Conservation (phyloP, 2,113 vertebrate genomes). For the Datnioides undecimradiatus region DNA sequence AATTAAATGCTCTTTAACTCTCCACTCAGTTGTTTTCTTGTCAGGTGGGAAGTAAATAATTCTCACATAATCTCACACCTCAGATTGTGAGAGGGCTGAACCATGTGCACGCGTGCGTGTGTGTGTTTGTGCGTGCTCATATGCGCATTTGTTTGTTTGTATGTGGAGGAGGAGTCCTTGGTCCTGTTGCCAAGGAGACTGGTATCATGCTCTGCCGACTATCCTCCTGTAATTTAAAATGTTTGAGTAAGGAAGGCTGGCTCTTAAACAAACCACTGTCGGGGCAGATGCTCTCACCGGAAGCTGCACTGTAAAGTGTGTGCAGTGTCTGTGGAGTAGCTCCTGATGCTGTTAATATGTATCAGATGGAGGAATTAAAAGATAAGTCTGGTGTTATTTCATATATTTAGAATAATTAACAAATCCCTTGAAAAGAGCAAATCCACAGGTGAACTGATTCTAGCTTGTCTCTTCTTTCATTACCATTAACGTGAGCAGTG, state of each 20-base stretch:
- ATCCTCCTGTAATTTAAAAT: constrained; percentile 47
- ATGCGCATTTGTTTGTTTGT: constrained; percentile 50
- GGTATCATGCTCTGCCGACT: constrained; percentile 44
- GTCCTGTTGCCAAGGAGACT: constrained; percentile 57
- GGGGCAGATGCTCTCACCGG: constrained; percentile 18
- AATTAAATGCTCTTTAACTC: constrained; percentile 33
- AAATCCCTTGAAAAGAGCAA: no score
- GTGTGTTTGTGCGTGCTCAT: constrained; percentile 6
- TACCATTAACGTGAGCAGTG: background rate
- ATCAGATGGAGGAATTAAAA: background rate
- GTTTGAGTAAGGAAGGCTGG: constrained; percentile 30
- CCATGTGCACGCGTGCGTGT: constrained; percentile 24
- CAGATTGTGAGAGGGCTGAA: constrained; percentile 66
- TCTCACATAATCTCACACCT: constrained; percentile 72
- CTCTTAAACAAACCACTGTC: constrained; percentile 25
- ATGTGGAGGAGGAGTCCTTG: constrained; percentile 54
- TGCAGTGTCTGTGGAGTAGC: background rate
- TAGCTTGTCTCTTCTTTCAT: no score
- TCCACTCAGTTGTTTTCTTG: constrained; percentile 25
- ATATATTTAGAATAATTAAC: no score
- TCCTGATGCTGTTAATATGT: background rate
- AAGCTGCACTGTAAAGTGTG: constrained; percentile 3
- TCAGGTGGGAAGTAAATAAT: constrained; percentile 68
- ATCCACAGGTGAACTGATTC: no score
- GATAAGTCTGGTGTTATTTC: background rate